A percentile compares a stretch with the other conserved stretches of the same genome.
phyloP scores from a whole-genome alignment of 2,888 invertebrate genomes.

The Tenthredo scrophulariae region DNA sequence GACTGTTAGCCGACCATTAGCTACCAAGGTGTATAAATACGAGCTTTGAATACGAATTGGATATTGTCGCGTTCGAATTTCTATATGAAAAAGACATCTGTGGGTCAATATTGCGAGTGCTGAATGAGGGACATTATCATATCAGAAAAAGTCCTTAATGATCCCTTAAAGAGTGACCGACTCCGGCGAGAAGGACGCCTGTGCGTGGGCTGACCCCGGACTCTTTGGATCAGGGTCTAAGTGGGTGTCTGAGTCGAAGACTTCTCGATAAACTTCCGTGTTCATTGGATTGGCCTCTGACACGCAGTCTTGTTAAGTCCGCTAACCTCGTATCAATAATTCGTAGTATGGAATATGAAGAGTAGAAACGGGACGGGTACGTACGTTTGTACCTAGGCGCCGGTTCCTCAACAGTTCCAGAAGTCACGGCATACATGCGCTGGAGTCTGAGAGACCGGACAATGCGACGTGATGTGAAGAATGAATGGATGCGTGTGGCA shows the following conservation, averaged over 20 bases:
- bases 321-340: conserved; percentile 66
- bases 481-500: conserved; percentile 60
- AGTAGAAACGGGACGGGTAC: not conserved
- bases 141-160: not conserved
- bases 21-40: not conserved
- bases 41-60: conserved; percentile 9
- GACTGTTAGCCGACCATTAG: conserved; percentile 24
- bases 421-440: not conserved
- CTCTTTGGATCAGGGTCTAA: conserved; percentile 69
- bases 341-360: not conserved
- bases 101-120: not conserved
- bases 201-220: conserved; percentile 36
- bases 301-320: conserved; percentile 59
- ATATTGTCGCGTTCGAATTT: not conserved
- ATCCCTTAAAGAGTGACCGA: conserved; percentile 18
- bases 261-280: conserved; percentile 75
- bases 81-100: not conserved
- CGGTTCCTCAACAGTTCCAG: not conserved
- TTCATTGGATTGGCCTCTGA: conserved; percentile 73
- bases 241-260: conserved; percentile 74
- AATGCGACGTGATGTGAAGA: conserved; percentile 60
- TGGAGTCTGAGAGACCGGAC: conserved; percentile 54
- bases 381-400: conserved; percentile 17
- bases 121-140: not conserved
- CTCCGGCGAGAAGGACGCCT: not conserved